Evolutionary conservation across 2,113 vertebrate species (phyloP).

Genomic region (Phaethornis superciliosus): DNA sequence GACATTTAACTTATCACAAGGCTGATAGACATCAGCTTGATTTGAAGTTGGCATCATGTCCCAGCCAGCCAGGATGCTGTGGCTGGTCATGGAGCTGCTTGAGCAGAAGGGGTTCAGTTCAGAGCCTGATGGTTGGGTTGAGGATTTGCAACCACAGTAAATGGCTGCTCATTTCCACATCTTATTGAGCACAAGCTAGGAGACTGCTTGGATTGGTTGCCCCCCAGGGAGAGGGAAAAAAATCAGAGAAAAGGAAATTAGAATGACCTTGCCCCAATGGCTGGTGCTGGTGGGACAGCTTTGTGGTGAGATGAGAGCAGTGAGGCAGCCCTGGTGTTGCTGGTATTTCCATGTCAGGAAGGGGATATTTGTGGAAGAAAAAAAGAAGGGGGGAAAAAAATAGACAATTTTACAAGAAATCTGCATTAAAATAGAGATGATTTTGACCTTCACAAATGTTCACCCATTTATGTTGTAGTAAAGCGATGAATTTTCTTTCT

Average conservation of each 20-base stretch:
- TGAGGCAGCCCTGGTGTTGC: not conserved
- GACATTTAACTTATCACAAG: conserved; percentile 52
- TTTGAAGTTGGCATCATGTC: not conserved
- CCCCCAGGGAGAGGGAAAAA: conserved; percentile 42
- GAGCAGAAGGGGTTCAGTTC: not conserved
- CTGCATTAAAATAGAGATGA: conserved; percentile 7
- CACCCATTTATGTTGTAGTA: conserved; percentile 44
- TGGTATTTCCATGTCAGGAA: not conserved
- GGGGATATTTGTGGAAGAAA: not conserved
- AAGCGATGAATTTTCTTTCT: not conserved
- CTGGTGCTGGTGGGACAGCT: not conserved
- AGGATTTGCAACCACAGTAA: conserved; percentile 32
- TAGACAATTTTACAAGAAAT: not conserved
- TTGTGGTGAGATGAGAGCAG: not conserved
- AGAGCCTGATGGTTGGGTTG: not conserved
- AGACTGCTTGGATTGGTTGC: conserved; percentile 46
- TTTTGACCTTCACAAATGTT: conserved; percentile 58
- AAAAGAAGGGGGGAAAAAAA: not conserved
- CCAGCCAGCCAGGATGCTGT: not conserved
- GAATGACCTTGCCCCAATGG: conserved; percentile 52
- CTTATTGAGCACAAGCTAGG: conserved; percentile 40
- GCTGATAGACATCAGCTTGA: not conserved
- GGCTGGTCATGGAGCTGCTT: not conserved
- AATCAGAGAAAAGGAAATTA: conserved; percentile 49
- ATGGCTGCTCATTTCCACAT: conserved; percentile 61